Evolutionary conservation across 2,888 invertebrate species (phyloP).

Genomic region (Escarpia spicata): DNA sequence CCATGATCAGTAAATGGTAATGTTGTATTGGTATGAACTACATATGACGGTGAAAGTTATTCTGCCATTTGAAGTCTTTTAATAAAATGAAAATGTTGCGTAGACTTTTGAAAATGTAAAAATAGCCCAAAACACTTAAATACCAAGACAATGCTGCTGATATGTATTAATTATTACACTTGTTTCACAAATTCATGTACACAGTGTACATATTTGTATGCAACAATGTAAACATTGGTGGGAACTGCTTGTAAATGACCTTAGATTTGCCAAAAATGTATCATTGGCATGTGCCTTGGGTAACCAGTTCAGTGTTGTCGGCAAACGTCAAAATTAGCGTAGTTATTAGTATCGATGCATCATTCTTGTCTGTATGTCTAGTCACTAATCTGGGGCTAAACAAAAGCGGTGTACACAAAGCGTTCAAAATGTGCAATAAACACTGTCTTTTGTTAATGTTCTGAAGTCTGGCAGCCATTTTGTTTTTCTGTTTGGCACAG

Average conservation of each 20-base stretch:
- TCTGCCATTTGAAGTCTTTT: not conserved
- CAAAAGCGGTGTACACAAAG: constrained; percentile 5
- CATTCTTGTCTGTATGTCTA: not conserved
- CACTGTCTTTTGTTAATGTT: not conserved
- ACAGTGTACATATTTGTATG: not conserved
- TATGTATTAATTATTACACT: not conserved
- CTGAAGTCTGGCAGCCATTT: not conserved
- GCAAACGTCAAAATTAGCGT: not conserved
- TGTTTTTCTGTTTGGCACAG: not conserved
- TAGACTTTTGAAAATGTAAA: not conserved
- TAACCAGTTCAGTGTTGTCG: not conserved
- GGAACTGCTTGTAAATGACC: not conserved
- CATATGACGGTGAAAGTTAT: not conserved
- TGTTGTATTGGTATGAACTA: not conserved
- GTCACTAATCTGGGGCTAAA: not conserved
- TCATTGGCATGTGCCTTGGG: not conserved
- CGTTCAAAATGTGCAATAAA: not conserved
- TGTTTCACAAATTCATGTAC: not conserved
- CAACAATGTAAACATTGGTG: not conserved
- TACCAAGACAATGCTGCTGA: not conserved
- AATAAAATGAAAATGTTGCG: not conserved
- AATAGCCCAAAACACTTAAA: not conserved
- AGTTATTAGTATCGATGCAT: not conserved
- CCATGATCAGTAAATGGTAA: not conserved
- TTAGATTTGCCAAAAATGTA: not conserved